These are phyloP conservation scores for Plebejus argus DNA, from an alignment of 2,888 invertebrate genomes.

Conservation along the genomic window DNA sequence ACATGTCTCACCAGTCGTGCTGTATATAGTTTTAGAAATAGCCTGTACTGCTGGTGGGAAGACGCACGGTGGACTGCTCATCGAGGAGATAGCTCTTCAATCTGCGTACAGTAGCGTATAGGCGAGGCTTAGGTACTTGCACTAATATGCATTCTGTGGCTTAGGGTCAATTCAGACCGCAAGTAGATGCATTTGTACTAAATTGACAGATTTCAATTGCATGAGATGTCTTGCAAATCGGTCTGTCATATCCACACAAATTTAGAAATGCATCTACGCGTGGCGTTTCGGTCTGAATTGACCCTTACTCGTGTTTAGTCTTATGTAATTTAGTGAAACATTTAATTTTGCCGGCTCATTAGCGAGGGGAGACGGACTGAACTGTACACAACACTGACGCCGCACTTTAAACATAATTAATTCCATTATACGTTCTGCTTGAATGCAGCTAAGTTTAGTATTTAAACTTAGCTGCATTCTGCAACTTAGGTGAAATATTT, in stretches of 20 bases:
- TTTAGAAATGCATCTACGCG: no score
- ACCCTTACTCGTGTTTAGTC: not conserved
- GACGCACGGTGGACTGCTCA: no score
- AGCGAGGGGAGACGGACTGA: not conserved
- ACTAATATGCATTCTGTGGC: no score
- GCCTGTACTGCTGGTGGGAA: no score
- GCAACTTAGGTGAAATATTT: not conserved
- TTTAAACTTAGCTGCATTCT: no score
- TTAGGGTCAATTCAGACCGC: not conserved
- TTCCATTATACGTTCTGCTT: not conserved
- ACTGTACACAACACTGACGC: not conserved
- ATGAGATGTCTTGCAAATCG: no score
- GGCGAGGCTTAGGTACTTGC: not conserved
- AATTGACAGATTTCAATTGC: no score
- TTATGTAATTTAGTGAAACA: slow-evolving; percentile 3
- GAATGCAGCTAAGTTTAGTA: not conserved
- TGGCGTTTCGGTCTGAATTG: not conserved
- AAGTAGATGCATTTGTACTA: no score
- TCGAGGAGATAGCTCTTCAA: no score
- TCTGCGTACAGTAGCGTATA: not conserved
- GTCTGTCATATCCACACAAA: no score
- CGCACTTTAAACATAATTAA: slow-evolving; percentile 10
- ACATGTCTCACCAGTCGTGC: no score
- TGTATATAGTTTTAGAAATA: no score
- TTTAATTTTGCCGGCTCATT: slow-evolving; percentile 4